Evolutionary conservation across 1,140 invertebrate genomes (phyloP), one percentile per base, ranked within the genome.

Genomic region (Octopus bimaculoides): DNA sequence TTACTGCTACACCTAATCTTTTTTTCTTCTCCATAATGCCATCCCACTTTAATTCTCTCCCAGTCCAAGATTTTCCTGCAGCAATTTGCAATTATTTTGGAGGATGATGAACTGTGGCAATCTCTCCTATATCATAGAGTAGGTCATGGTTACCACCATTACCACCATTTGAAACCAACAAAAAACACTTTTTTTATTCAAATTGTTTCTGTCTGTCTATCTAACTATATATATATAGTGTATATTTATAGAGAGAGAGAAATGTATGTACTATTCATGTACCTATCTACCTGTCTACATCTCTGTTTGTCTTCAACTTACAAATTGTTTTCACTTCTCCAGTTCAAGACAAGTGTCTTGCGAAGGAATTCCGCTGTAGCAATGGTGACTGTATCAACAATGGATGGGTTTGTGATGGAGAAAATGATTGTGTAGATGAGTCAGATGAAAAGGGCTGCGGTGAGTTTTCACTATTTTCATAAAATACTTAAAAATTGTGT

Each of bases 381-480:
- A 95, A 95, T 4, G 96, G 96, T 0, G 92, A 97, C 5, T 99
- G 97, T 85, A 97, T 99, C 69, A 94, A 96, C 94, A 98, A 85
- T 97, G 96, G 88, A 88, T 93, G 0, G 97, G 97, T 85, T 77
- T 96, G 95, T 66, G 98, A 99, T 88, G 96, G 90, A 90, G 97
- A 99, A 86, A 96, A 98, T 87, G 95, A 96, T 86, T 97, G 95
- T 84, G 93, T 92, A 0, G 95, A 97, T 88, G 90, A 91, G 54
- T 93, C 93, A 0, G 95, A 97, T 87, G 95, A 96, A 66, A 66
- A 66, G 3, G n/a, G n/a, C n/a, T 66, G 61, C n/a, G n/a, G 61
- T 66, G n/a, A 66, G 61, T 66, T 14, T 66, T 12, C 61, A 66
- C n/a, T 14, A 66, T n/a, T 66, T 12, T 12, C 61, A 66, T 12